These are phyloP conservation scores for Ceratoteleas bidentatus DNA, from an alignment of 1,140 invertebrate genomes.

Conservation along the genomic window DNA sequence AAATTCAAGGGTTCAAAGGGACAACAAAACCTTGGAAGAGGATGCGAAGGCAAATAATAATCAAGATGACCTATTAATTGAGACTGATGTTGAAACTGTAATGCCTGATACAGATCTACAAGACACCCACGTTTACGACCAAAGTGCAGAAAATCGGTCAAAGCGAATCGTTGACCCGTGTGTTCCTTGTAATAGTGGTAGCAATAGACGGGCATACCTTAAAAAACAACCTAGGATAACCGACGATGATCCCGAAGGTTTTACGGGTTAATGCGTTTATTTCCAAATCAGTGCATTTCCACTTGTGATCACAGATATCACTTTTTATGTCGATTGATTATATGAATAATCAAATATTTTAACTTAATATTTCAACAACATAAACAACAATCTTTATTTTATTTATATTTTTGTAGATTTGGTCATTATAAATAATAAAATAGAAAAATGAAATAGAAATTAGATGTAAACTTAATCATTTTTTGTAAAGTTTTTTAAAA, in stretches of 20 bases:
- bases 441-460: too few species aligned
- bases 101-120: neutral
- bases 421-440: too few species aligned
- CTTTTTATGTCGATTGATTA: neutral
- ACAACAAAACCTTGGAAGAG: neutral
- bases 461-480: too few species aligned
- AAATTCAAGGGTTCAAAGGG: conserved; percentile 11
- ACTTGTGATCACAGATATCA: neutral
- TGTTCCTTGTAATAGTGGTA: conserved; percentile 31
- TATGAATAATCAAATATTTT: too few species aligned
- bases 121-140: conserved; percentile 6
- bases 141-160: conserved; percentile 20
- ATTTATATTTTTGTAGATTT: too few species aligned
- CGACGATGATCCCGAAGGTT: conserved; percentile 42
- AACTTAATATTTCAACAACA: too few species aligned
- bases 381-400: too few species aligned
- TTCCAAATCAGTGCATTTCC: too few species aligned
- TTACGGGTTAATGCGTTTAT: neutral
- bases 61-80: conserved; percentile 9
- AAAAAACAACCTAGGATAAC: conserved; percentile 35
- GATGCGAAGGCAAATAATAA: conserved; percentile 5
- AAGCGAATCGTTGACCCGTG: too few species aligned
- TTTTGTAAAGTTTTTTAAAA: too few species aligned
- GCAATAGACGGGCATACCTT: conserved; percentile 24
- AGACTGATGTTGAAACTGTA: conserved; percentile 23